These are phyloP conservation scores for Drosophila anomalipes DNA, from an alignment of 2,888 invertebrate genomes.

Conservation along the genomic window DNA sequence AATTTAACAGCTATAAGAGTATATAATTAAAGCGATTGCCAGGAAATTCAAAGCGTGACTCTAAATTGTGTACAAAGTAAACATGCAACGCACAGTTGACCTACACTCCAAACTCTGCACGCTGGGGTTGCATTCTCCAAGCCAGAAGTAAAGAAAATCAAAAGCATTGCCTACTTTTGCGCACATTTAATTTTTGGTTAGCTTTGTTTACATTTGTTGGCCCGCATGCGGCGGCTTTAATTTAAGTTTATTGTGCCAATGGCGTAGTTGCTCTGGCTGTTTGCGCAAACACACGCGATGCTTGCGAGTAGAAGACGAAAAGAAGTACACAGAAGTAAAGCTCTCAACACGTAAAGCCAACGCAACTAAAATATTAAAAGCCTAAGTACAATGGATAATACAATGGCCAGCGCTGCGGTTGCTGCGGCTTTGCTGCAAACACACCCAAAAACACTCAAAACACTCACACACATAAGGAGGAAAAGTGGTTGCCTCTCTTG, in stretches of 20 bases:
- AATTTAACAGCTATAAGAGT: neutral
- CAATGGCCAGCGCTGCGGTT: conserved; percentile 45
- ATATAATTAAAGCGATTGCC: neutral
- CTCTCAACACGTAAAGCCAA: conserved; percentile 45
- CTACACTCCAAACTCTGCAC: neutral
- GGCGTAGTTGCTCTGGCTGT: conserved; percentile 44
- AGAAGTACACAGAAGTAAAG: conserved; percentile 44
- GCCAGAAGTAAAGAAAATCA: neutral
- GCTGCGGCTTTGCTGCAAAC: conserved; percentile 32
- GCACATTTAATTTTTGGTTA: conserved; percentile 41
- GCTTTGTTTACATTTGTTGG: conserved; percentile 44
- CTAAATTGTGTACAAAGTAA: conserved; percentile 37
- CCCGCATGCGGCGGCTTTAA: conserved; percentile 36
- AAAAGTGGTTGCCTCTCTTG: conserved; percentile 13
- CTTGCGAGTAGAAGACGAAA: neutral
- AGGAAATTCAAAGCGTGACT: conserved; percentile 8
- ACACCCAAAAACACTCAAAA: conserved; percentile 14
- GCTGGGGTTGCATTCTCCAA: neutral
- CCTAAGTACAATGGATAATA: conserved; percentile 71
- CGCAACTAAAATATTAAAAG: conserved; percentile 75
- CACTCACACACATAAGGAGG: conserved; percentile 1
- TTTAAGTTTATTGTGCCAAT: conserved; percentile 62
- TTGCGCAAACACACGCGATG: conserved; percentile 39
- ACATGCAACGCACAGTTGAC: conserved; percentile 13
- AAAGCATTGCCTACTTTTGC: conserved; percentile 66